Evolutionary conservation across 1,140 invertebrate genomes (phyloP).

Genomic region (Araneus ventricosus): DNA sequence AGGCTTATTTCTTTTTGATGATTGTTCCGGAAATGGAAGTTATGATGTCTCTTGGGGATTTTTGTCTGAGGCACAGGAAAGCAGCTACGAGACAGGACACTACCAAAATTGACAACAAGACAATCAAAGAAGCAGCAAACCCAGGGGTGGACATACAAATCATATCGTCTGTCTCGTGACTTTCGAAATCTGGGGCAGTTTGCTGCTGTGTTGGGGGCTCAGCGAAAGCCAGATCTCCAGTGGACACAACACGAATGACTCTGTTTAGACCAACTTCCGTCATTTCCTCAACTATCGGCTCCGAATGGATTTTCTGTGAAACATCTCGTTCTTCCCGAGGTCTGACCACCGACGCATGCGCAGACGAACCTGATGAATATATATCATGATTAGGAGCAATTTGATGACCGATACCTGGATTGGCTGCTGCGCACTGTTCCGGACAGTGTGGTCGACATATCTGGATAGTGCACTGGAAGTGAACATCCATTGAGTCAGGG

Average conservation of each 20-base stretch:
- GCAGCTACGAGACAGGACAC: slow-evolving; percentile 91
- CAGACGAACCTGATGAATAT: slow-evolving; percentile 44
- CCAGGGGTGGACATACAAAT: slow-evolving; percentile 96
- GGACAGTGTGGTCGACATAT: slow-evolving; percentile 77
- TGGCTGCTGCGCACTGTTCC: slow-evolving; percentile 69
- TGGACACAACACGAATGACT: slow-evolving; percentile 83
- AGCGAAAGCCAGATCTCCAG: slow-evolving; percentile 69
- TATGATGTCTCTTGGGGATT: slow-evolving; percentile 70
- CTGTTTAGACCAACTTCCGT: slow-evolving; percentile 78
- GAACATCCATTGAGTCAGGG: slow-evolving; percentile 78
- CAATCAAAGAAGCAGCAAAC: slow-evolving; percentile 90
- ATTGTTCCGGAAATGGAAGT: slow-evolving; percentile 64
- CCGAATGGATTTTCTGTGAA: neutral
- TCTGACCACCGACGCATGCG: slow-evolving; percentile 17
- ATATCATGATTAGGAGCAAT: slow-evolving; percentile 32
- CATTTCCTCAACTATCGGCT: slow-evolving; percentile 42
- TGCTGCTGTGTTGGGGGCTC: slow-evolving; percentile 5
- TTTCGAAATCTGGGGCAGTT: slow-evolving; percentile 34
- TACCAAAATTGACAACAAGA: slow-evolving; percentile 89
- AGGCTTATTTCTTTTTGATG: slow-evolving; percentile 61
- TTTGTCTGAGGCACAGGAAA: slow-evolving; percentile 82
- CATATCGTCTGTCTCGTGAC: slow-evolving; percentile 81
- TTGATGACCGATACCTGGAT: slow-evolving; percentile 44
- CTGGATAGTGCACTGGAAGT: slow-evolving; percentile 79
- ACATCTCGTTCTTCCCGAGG: slow-evolving; percentile 74